These are phyloP conservation scores for Sprattus sprattus DNA, from an alignment of 2,113 vertebrate genomes.

Conservation along the genomic window DNA sequence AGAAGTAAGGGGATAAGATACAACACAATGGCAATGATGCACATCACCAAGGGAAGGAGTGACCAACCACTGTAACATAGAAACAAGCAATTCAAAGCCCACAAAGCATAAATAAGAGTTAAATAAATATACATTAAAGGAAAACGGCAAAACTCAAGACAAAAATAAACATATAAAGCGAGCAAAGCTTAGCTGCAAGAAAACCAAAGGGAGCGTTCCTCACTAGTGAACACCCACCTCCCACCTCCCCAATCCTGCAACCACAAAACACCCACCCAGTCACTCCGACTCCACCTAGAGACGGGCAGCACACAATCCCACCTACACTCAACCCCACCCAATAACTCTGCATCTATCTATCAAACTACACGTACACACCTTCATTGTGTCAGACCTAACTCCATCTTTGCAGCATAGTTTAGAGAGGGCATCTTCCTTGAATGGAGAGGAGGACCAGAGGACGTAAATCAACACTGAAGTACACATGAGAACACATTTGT, in stretches of 20 bases:
- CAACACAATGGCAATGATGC: background rate
- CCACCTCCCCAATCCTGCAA: background rate
- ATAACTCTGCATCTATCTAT: background rate
- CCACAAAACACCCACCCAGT: background rate
- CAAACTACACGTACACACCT: background rate
- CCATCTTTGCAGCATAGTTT: background rate
- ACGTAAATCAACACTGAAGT: slow-evolving; percentile 3
- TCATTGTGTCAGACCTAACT: background rate
- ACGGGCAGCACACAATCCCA: background rate
- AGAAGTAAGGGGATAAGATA: background rate
- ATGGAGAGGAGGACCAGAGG: background rate
- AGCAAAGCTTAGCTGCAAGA: background rate
- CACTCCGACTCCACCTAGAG: background rate
- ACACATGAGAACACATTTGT: background rate
- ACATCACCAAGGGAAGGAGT: background rate
- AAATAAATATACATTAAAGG: background rate
- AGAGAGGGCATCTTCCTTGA: background rate
- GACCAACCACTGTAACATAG: background rate
- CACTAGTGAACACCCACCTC: background rate
- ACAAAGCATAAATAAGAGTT: background rate
- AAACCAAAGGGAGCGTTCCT: background rate
- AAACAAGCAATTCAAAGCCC: background rate
- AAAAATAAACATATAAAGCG: background rate
- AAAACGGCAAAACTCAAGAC: background rate
- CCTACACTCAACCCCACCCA: background rate